Evolutionary conservation across 2,797 vertebrate species (phyloP).

Genomic region (Melanotaenia maccullochi): DNA sequence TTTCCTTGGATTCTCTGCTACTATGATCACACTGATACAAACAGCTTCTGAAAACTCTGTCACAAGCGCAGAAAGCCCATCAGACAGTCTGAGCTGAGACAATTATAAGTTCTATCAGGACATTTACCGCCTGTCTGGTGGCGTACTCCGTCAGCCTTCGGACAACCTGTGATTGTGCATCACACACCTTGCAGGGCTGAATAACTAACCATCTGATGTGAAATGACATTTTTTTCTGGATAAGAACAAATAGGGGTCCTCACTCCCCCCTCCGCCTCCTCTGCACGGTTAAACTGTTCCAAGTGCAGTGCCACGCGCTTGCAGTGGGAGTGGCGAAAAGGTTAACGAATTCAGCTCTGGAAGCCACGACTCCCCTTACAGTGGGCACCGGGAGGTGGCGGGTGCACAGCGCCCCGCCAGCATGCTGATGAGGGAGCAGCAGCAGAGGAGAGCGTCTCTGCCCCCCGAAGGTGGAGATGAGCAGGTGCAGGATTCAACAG

Average conservation of each 20-base stretch:
- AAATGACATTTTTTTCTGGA: slow-evolving; percentile 80
- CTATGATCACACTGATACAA: slow-evolving; percentile 72
- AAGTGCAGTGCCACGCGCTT: slow-evolving; percentile 62
- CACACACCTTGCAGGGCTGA: slow-evolving; percentile 73
- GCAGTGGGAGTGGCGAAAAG: slow-evolving; percentile 79
- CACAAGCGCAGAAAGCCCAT: slow-evolving; percentile 66
- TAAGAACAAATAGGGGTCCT: slow-evolving; percentile 76
- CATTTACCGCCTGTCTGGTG: slow-evolving; percentile 81
- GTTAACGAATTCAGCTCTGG: slow-evolving; percentile 83
- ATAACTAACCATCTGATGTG: slow-evolving; percentile 83
- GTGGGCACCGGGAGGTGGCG: slow-evolving; percentile 53
- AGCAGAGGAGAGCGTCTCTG: slow-evolving; percentile 66
- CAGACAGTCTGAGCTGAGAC: slow-evolving; percentile 60
- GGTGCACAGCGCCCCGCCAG: slow-evolving; percentile 46
- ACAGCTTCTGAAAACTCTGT: slow-evolving; percentile 69
- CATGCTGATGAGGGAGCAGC: slow-evolving; percentile 66
- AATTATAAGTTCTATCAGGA: slow-evolving; percentile 69
- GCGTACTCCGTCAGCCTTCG: slow-evolving; percentile 43
- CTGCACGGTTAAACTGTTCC: slow-evolving; percentile 61
- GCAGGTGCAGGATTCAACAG: slow-evolving; percentile 37
- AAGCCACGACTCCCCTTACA: slow-evolving; percentile 71
- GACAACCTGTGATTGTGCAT: slow-evolving; percentile 40
- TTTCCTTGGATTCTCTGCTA: slow-evolving; percentile 28
- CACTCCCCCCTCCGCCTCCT: slow-evolving; percentile 5
- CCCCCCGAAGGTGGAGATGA: slow-evolving; percentile 72